Conservation (phyloP, 2,113 vertebrate genomes). For the Triplophysa tibetana region DNA sequence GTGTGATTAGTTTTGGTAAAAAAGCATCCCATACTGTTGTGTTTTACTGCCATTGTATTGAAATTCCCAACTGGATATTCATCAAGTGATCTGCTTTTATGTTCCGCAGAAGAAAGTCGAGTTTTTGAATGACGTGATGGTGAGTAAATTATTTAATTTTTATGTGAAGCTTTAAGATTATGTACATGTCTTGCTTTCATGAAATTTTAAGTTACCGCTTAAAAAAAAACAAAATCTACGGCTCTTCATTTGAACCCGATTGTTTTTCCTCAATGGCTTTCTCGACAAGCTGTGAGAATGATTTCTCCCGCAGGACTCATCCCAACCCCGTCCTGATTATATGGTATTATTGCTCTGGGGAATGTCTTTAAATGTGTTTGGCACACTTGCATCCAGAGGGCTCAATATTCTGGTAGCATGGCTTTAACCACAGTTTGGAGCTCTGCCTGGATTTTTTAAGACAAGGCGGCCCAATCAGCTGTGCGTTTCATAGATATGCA, state of each 20-base stretch:
- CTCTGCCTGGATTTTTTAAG: slow-evolving; percentile 56
- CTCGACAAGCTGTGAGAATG: slow-evolving; percentile 25
- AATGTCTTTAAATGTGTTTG: slow-evolving; percentile 62
- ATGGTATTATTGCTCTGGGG: slow-evolving; percentile 60
- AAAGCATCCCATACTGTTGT: no score
- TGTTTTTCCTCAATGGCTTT: slow-evolving; percentile 34
- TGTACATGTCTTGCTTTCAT: not conserved
- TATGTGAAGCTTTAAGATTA: slow-evolving; percentile 5
- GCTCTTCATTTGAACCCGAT: slow-evolving; percentile 2
- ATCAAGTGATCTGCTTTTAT: no score
- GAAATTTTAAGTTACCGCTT: slow-evolving; percentile 25
- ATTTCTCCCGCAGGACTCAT: slow-evolving; percentile 8
- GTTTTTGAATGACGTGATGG: no score
- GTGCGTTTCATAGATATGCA: slow-evolving; percentile 50
- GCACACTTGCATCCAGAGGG: slow-evolving; percentile 55
- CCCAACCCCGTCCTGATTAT: slow-evolving; percentile 54
- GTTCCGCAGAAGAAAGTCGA: no score
- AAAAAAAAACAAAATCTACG: not conserved
- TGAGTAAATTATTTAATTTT: no score
- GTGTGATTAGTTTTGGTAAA: no score
- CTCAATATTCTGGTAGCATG: slow-evolving; percentile 54
- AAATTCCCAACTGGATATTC: no score
- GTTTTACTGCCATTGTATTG: no score
- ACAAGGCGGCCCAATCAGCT: slow-evolving; percentile 54
- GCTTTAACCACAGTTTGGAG: slow-evolving; percentile 60